Evolutionary conservation across 2,888 invertebrate species (phyloP), one percentile per base, ranked within the genome.

Genomic region (Lamellibrachia satsuma): DNA sequence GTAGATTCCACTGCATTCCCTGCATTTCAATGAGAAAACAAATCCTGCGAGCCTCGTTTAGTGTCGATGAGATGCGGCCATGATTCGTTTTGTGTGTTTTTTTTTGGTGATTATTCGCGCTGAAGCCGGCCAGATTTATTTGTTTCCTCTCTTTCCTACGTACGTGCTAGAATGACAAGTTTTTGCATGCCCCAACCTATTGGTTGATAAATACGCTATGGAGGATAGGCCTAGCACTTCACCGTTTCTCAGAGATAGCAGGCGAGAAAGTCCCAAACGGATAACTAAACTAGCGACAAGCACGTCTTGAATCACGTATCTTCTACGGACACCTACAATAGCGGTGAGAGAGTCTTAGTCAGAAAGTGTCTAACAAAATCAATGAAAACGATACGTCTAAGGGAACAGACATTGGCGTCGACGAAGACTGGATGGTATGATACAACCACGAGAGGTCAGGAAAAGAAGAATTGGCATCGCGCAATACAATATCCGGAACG

Each of bases 1-100:
- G 75, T 75, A 75, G 15, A 75, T 75, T 75, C 75, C 75, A 75
- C 75, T 15, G n/a, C 75, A 75, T 11, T 75, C 75, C 15, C n/a
- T n/a, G 75, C 15, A 75, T 75, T 75, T 75, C 75, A 75, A 75
- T 75, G 75, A 75, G 75, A 75, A 75, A n/a, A 22, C 75, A 75
- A 22, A 3, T 75, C 75, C 75, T 75, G 6, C 1, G 75, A 75
- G 75, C 6, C 75, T 15, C 75, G n/a, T 75, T 75, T n/a, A 22
- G 75, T 22, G 22, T 22, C 15, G 75, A 75, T 75, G 75, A 75
- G 75, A 75, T 75, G 75, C n/a, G 75, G 75, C 75, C n/a, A 75
- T 22, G 75, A 75, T 75, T 75, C n/a, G 75, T 4, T 75, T 75
- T 75, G 75, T 75, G 75, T 75, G 75, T 75, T 75, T 75, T 75